Evolutionary conservation across 1,140 invertebrate species (phyloP), one percentile per base, ranked within the genome.

Genomic region (Steinernema feltiae): DNA sequence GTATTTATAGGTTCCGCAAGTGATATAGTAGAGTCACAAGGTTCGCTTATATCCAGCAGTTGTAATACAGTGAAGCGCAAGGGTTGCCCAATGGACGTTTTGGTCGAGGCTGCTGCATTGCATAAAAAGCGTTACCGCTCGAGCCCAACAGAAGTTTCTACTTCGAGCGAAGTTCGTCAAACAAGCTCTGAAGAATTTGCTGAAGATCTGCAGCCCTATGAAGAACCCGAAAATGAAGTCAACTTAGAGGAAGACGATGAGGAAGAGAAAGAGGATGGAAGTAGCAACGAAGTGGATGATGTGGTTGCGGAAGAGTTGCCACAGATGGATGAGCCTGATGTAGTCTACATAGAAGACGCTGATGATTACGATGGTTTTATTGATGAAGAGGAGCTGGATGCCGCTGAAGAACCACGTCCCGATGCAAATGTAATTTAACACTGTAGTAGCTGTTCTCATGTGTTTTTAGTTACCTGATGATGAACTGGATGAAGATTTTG

Each of bases 81-180:
- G 41, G 53, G 24, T 27, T 15, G 53, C 53, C 2, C 12, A 7
- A 63, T 63, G 53, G 24, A 63, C 24, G 24, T 63, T 27, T 63
- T 63, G 53, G 53, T 21, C 24, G 53, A 63, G 24, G 53, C 53
- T 63, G 53, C 24, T 63, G 53, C 53, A 21, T 3, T n/a, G n/a
- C n/a, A n/a, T n/a, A n/a, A n/a, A n/a, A 63, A 63, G 53, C 15
- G 53, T 15, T 63, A n/a, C 24, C 53, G 53, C 53, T 63, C 53
- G 7, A 63, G 53, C 24, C 53, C 53, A 3, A 63, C 53, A 3
- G 53, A 63, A 27, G 53, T 63, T 27, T 63, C 53, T 7, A 63
- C 53, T 7, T 63, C 53, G 53, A 63, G 53, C 53, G 53, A 63
- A 63, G 53, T 27, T 27, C 53, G 7, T 27, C 2, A 12, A 3